These are phyloP conservation scores for Pseudonaja textilis DNA, from an alignment of 2,113 vertebrate genomes.

Conservation along the genomic window DNA sequence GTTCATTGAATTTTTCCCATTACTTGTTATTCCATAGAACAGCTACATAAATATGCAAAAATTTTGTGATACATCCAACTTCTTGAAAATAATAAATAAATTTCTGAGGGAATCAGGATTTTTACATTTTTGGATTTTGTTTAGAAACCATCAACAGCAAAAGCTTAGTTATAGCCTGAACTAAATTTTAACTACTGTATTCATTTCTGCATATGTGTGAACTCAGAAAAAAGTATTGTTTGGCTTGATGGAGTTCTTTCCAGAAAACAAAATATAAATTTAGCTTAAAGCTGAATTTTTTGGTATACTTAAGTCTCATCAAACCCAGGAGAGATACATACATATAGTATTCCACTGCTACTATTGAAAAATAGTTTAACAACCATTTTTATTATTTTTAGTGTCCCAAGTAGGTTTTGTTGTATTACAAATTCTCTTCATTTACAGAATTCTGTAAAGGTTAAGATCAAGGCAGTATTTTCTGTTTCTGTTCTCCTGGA, in stretches of 20 bases:
- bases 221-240: background rate
- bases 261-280: background rate
- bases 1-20: conserved; percentile 32
- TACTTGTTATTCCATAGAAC: conserved; percentile 32
- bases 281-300: background rate
- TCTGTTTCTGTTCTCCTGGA: background rate
- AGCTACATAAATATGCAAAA: conserved; percentile 20
- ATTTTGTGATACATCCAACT: conserved; percentile 42
- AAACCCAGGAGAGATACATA: background rate
- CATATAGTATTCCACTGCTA: background rate
- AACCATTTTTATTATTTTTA: background rate
- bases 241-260: background rate
- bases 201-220: background rate
- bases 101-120: background rate
- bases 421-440: background rate
- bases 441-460: background rate
- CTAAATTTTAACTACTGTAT: background rate
- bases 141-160: background rate
- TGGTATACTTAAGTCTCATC: background rate
- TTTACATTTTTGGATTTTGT: background rate
- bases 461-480: background rate
- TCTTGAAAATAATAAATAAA: conserved; percentile 47
- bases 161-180: conserved; percentile 27
- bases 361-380: background rate
- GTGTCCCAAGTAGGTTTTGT: background rate